phyloP scores from a whole-genome alignment of 1,140 invertebrate species.

The Acyrthosiphon pisum region DNA sequence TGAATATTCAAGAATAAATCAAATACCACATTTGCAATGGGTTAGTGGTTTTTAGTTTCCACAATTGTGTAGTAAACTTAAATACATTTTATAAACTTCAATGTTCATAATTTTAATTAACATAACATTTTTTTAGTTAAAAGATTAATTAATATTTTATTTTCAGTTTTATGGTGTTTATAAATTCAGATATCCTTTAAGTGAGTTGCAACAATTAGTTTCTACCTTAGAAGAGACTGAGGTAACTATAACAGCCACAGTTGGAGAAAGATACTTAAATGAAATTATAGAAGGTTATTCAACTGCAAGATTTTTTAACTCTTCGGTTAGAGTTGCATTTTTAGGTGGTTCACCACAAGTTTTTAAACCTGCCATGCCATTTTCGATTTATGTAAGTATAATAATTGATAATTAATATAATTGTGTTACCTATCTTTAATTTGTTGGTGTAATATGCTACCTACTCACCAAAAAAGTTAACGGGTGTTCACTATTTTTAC shows the following conservation, averaged over 20 bases:
- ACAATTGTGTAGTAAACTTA: background rate
- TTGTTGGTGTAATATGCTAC: too few relatives aligned
- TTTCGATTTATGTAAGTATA: conserved; percentile 76
- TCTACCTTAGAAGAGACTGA: conserved; percentile 79
- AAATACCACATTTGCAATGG: conserved; percentile 73
- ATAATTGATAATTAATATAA: background rate
- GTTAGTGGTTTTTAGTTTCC: conserved; percentile 65
- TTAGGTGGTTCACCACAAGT: conserved; percentile 89
- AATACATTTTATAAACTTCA: background rate
- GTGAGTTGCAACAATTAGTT: conserved; percentile 75
- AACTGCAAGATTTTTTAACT: conserved; percentile 85
- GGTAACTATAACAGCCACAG: conserved; percentile 83
- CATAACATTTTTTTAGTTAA: background rate
- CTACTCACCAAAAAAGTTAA: too few relatives aligned
- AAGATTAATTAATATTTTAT: conserved; percentile 25
- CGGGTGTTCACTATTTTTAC: too few relatives aligned
- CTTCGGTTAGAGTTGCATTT: conserved; percentile 80
- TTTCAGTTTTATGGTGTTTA: conserved; percentile 86
- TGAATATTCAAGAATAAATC: conserved; percentile 53
- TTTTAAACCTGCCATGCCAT: conserved; percentile 92
- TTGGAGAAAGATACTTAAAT: conserved; percentile 88
- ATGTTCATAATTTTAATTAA: background rate
- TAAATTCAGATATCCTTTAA: conserved; percentile 83
- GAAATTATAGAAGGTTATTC: conserved; percentile 87
- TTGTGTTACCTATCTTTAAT: too few relatives aligned